A percentile compares a stretch with the other conserved stretches of the same genome.
Evolutionary conservation across 2,113 vertebrate species (phyloP).

Genomic region (Nannospalax galili): DNA sequence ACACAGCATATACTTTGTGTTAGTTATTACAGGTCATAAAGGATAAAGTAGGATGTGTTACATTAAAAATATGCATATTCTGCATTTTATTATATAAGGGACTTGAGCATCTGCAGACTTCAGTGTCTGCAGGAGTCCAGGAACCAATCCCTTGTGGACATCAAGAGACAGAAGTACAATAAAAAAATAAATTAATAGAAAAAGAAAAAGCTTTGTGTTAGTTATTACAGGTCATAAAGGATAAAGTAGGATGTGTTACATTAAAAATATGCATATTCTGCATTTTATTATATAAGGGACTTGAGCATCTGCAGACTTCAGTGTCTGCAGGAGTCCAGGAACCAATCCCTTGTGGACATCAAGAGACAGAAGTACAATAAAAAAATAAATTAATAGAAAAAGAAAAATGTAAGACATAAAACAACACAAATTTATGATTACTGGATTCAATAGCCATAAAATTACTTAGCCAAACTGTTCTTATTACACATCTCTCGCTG

Average conservation of each 20-base stretch:
- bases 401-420: background rate
- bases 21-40: background rate
- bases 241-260: too few species aligned
- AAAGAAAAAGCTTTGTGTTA: background rate
- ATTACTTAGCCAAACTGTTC: background rate
- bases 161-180: background rate
- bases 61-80: background rate
- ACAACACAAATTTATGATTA: background rate
- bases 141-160: background rate
- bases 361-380: background rate
- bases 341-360: background rate
- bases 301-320: background rate
- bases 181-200: background rate
- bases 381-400: background rate
- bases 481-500: background rate
- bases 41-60: too few species aligned
- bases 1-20: background rate
- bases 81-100: background rate
- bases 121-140: background rate
- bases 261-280: background rate
- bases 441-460: background rate
- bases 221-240: background rate
- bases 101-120: background rate
- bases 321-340: background rate
- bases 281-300: background rate